Conservation (phyloP, 2,113 vertebrate species). For the Cynopterus brachyotis region DNA sequence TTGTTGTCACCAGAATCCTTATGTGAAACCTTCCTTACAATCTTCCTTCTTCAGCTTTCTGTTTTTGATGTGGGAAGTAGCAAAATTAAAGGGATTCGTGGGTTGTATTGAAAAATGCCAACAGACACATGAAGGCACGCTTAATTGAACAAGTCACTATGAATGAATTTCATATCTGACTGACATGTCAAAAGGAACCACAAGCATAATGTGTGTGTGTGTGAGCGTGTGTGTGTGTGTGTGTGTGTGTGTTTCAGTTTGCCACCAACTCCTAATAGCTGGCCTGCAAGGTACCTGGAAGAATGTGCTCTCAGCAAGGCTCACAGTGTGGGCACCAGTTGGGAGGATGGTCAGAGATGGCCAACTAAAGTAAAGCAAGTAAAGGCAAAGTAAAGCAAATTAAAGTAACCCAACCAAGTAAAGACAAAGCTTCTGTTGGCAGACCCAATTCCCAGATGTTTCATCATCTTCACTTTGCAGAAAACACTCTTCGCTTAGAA, state of each 20-base stretch:
- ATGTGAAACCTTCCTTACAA: constrained; percentile 36
- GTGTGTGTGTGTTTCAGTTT: not conserved
- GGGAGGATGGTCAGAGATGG: not conserved
- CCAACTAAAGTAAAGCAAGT: not conserved
- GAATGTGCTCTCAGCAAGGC: not conserved
- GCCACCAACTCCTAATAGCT: not conserved
- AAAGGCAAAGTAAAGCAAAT: not conserved
- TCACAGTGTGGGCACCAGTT: not conserved
- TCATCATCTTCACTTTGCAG: not conserved
- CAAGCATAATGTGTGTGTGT: not conserved
- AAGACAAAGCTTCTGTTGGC: not conserved
- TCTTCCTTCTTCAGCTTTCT: constrained; percentile 15
- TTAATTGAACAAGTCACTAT: not conserved
- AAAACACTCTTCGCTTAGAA: not conserved
- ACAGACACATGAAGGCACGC: not conserved
- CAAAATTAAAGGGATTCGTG: constrained; percentile 16
- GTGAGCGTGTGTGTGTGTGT: too few relatives aligned
- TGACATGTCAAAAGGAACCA: not conserved
- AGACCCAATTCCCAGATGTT: not conserved
- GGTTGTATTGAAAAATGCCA: constrained; percentile 42
- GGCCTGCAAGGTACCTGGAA: accelerated
- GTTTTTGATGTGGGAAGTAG: constrained; percentile 17
- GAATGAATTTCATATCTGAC: not conserved
- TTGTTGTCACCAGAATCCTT: constrained; percentile 69
- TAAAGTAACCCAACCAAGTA: not conserved